Base-by-base conservation (phyloP, 2,888 invertebrate genomes). In the Branchellion lobata region DNA sequence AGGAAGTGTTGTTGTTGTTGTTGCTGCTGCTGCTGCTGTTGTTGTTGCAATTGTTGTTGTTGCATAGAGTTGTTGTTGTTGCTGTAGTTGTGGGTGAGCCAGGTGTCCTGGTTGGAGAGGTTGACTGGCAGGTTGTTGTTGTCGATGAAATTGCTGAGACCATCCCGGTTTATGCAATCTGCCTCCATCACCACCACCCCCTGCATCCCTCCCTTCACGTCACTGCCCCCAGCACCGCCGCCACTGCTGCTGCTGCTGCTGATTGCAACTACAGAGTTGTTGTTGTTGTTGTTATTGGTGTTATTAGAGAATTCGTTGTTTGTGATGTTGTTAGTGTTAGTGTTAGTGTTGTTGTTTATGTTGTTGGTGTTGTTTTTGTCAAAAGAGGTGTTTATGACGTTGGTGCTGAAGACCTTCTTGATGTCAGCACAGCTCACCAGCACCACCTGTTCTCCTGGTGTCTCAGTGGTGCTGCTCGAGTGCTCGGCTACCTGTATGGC, bases 121-220 rank as follows among this genome's bases (percentile, higher is more conserved):
- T 77, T 77, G 1, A 77, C 77, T n/a, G 77, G 77, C 21, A 77
- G 65, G 40, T 77, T 77, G 65, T 57, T 65, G 61, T 33, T 47
- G 24, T 77, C 77, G n/a, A 53, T 53, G 34, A 65, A 77, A 31
- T 77, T 77, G 34, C 29, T 24, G 21, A 14, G 8, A 24, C 8
- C 24, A 0, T 33, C 34, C 8, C 33, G 36, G 8, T 34, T 40
- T 3, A 75, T 31, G n/a, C 24, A n/a, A 21, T 75, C 75, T 47
- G 47, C 47, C 18, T 47, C 11, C 47, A 47, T 47, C 8, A 47
- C 47, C 18, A 47, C 47, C 8, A 47, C 1, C 24, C 11, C 1
- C 47, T n/a, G n/a, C n/a, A n/a, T n/a, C n/a, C n/a, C n/a, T n/a
- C n/a, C n/a, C n/a, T n/a, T n/a, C 1, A 40, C 73, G 8, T 73